phyloP scores from a whole-genome alignment of 2,888 invertebrate species.

The Andricus quercusramuli region DNA sequence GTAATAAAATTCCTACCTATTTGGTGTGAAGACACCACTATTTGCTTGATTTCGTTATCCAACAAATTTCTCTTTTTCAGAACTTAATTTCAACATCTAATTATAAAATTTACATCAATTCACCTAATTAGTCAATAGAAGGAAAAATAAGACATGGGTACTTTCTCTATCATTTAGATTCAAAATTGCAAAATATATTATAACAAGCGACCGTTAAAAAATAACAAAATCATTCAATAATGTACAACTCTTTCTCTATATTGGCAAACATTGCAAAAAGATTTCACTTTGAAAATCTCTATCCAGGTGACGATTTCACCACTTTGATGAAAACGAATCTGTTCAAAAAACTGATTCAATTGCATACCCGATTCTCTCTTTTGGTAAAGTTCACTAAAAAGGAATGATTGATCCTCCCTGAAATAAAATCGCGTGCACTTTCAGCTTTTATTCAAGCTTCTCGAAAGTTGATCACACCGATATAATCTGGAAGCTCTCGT shows the following conservation, averaged over 20 bases:
- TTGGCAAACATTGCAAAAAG: background rate
- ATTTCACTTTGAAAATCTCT: background rate
- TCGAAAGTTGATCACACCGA: constrained; percentile 1
- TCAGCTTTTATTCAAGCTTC: background rate
- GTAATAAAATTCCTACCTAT: background rate
- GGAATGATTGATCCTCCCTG: background rate
- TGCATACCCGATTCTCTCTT: background rate
- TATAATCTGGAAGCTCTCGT: constrained; percentile 38
- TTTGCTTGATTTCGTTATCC: background rate
- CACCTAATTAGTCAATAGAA: background rate
- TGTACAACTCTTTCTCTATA: background rate
- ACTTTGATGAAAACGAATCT: background rate
- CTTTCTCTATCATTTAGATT: background rate
- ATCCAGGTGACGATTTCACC: background rate
- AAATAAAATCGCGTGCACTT: background rate
- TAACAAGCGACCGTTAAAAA: background rate
- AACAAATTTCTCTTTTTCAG: background rate
- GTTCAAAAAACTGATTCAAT: background rate
- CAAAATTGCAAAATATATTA: background rate
- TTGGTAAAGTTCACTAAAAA: constrained; percentile 6
- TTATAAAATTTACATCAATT: background rate
- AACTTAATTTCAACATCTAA: background rate
- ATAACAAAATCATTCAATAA: constrained; percentile 11
- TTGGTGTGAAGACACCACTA: background rate
- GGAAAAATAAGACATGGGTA: background rate